Conservation (phyloP, 2,797 vertebrate genomes). For the Vespertilio murinus region DNA sequence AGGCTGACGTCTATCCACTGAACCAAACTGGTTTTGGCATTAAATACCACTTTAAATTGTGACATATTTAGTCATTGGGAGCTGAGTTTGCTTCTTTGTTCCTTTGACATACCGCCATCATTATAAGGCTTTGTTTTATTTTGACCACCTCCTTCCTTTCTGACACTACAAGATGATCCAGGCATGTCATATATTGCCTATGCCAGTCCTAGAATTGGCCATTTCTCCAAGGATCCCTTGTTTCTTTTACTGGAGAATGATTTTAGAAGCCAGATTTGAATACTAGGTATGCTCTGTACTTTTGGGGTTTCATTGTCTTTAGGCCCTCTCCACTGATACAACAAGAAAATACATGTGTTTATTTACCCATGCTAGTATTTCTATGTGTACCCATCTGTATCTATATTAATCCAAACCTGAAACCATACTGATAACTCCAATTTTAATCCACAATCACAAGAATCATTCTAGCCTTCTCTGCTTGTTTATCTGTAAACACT, state of each 20-base stretch:
- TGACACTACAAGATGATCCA: neutral
- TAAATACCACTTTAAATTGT: slow-evolving; percentile 30
- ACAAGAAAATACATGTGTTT: neutral
- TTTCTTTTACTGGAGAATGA: neutral
- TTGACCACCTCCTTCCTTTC: neutral
- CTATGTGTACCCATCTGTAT: neutral
- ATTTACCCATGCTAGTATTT: neutral
- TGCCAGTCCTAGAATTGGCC: neutral
- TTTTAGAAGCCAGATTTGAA: neutral
- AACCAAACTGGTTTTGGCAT: no score
- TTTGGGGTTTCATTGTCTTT: neutral
- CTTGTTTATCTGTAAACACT: neutral
- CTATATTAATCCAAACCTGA: neutral
- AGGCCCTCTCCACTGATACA: neutral
- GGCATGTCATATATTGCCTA: neutral
- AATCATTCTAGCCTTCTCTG: neutral
- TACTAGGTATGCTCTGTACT: neutral
- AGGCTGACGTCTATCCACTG: no score
- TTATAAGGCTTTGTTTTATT: neutral
- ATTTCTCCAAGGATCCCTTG: neutral
- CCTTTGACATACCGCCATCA: neutral
- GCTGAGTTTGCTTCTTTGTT: neutral
- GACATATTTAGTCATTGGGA: neutral
- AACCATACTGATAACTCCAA: neutral
- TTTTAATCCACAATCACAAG: neutral